Evolutionary conservation across 1,140 invertebrate genomes (phyloP).

Genomic region (Ectropis grisescens): DNA sequence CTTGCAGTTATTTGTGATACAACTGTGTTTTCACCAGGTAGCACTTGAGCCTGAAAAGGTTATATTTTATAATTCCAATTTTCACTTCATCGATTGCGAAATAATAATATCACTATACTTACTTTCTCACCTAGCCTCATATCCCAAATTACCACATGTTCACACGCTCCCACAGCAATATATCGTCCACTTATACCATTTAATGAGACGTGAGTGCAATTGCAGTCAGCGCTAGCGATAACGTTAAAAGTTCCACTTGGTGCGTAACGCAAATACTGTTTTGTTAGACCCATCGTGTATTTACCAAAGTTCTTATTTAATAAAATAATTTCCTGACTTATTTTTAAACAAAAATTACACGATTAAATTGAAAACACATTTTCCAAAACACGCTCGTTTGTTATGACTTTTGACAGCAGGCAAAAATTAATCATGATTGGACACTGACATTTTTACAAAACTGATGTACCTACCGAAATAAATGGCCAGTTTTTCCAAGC

Average conservation of each 20-base stretch:
- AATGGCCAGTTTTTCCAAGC: too few relatives aligned
- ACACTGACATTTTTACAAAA: too few relatives aligned
- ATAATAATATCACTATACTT: too few relatives aligned
- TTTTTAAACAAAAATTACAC: too few relatives aligned
- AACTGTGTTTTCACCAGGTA: conserved; percentile 82
- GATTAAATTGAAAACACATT: too few relatives aligned
- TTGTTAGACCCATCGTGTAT: conserved; percentile 90
- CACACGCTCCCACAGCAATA: conserved; percentile 90
- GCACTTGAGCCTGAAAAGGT: conserved; percentile 74
- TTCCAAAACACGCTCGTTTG: too few relatives aligned
- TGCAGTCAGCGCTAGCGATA: conserved; percentile 84
- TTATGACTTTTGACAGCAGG: too few relatives aligned
- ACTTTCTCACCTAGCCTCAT: conserved; percentile 91
- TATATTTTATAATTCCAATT: conserved; percentile 1
- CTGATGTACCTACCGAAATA: too few relatives aligned
- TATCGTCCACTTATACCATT: conserved; percentile 84
- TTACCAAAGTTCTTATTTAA: too few relatives aligned
- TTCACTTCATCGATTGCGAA: too few relatives aligned
- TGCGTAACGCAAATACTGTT: conserved; percentile 94
- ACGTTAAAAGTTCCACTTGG: conserved; percentile 88
- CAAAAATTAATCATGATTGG: too few relatives aligned
- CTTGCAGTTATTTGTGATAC: conserved; percentile 82
- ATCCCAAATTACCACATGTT: conserved; percentile 96
- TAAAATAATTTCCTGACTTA: too few relatives aligned
- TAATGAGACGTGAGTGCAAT: conserved; percentile 82